Base-by-base conservation (phyloP, 2,888 invertebrate species). In the Meganola albula region DNA sequence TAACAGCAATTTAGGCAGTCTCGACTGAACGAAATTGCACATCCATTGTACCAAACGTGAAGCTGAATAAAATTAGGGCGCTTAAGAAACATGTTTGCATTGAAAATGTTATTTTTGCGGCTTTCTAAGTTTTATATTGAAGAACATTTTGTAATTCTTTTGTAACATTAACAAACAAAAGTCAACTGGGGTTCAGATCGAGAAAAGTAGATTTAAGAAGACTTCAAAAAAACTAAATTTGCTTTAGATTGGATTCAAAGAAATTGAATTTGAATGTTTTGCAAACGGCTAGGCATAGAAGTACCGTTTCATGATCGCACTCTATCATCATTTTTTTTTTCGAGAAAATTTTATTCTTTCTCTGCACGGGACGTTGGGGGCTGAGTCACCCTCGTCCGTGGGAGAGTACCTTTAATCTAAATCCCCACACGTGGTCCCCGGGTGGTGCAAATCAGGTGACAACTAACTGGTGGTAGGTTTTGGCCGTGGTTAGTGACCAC, bases 291-390 rank as follows among this genome's bases (percentile, higher is more conserved):
- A 64, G 66, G 70, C 58, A 63, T 64, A 56, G 66, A 71, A 66
- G 69, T 61, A 63, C 52, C 55, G 62, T 52, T 70, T 67, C 72
- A 72, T 75, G 75, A 74, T 75, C 74, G 73, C 70, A 76, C 74
- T 76, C 73, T 76, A 78, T 82, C 77, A 80, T 78, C 70, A 70
- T 74, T 78, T 79, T 75, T 74, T 68, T 64, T 63, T 66, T 68
- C n/a, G n/a, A n/a, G n/a, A 73, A 75, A 74, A 63, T 67, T 63
- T 60, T 63, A 61, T 56, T 58, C 58, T 53, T n/a, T 54, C 60
- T 61, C 63, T 52, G 45, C 54, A 44, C 49, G 44, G 45, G 43
- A 61, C 58, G 47, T 66, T 57, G n/a, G n/a, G n/a, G n/a, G n/a
- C n/a, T n/a, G n/a, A n/a, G n/a, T n/a, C n/a, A n/a, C n/a, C n/a